Evolutionary conservation across 92 coral and sea anemone genomes (phyloP).

Genomic region (Parazoanthus swiftii): DNA sequence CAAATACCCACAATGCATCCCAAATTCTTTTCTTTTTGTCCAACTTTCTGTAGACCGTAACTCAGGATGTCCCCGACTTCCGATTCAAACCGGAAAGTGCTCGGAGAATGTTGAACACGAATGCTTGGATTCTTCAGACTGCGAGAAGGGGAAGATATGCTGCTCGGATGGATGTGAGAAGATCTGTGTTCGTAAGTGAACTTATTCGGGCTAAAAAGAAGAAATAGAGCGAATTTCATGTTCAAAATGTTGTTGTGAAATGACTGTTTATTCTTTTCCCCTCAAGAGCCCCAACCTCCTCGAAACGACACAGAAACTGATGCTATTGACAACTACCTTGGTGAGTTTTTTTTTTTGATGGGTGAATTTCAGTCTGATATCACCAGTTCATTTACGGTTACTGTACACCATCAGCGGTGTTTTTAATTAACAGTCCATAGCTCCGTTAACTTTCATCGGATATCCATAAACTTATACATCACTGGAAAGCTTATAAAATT

Average conservation of each 20-base stretch:
- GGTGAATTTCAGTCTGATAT: too few species aligned
- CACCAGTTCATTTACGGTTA: background rate
- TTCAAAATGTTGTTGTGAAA: background rate
- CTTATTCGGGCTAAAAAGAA: background rate
- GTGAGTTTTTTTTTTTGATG: background rate
- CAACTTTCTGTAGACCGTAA: background rate
- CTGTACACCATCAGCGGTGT: too few species aligned
- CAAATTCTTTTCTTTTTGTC: background rate
- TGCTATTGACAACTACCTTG: background rate
- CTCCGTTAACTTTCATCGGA: too few species aligned
- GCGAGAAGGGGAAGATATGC: slow-evolving; percentile 21
- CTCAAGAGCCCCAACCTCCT: slow-evolving; percentile 17
- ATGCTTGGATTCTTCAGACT: slow-evolving; percentile 31
- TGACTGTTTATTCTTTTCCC: background rate
- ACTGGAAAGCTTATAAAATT: too few species aligned
- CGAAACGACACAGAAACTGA: slow-evolving; percentile 15
- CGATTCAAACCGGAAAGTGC: slow-evolving; percentile 21
- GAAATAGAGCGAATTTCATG: background rate
- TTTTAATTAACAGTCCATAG: too few species aligned
- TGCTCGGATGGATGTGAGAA: slow-evolving; percentile 42
- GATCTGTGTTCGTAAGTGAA: slow-evolving; percentile 38
- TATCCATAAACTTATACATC: too few species aligned
- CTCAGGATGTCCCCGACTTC: slow-evolving; percentile 24
- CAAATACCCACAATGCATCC: background rate
- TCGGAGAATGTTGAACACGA: slow-evolving; percentile 30